Evolutionary conservation across 2,888 invertebrate genomes (phyloP), one percentile per base, ranked within the genome.

Genomic region (Gandaritis pyraliata): DNA sequence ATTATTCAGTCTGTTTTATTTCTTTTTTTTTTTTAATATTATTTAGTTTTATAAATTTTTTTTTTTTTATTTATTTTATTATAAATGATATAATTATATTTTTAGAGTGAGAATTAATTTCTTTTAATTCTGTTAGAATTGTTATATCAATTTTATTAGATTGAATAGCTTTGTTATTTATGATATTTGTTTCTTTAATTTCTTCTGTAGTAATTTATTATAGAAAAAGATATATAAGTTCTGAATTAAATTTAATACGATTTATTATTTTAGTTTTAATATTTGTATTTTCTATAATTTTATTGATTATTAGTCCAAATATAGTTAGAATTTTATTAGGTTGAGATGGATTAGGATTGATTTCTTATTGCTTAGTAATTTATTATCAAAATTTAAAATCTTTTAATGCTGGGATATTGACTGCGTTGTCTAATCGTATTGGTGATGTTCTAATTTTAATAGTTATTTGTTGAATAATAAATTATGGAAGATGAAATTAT

Each of bases 321-420:
- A 89, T 95, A 86, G 89, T 95, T 89, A 94, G 94, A 83, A 94
- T 95, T 93, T 92, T 95, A 83, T 90, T 96, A 80, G 95, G 95
- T 0, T 96, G 95, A 68, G 95, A 96, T 94, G 95, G 95, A 0
- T 92, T 96, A 82, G 95, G 95, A 0, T 88, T 96, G 80, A 80
- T 87, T 76, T 96, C 95, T 78, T 96, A 95, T 93, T 94, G 94
- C 92, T 94, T 96, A 85, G 94, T 95, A 0, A 94, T 95, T 93
- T 95, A 93, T 90, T 95, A 94, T 88, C 94, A 95, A 85, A 95
- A 95, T 93, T 79, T 92, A 58, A 94, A 93, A 65, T 95, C 95
- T 74, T 94, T 90, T 93, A 94, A 94, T 92, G 94, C 95, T 0
- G 95, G 95, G 0, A 95, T 96, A 88, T 90, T 96, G 78, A 96